Evolutionary conservation across 2,797 vertebrate species (phyloP).

Genomic region (Erithacus rubecula): DNA sequence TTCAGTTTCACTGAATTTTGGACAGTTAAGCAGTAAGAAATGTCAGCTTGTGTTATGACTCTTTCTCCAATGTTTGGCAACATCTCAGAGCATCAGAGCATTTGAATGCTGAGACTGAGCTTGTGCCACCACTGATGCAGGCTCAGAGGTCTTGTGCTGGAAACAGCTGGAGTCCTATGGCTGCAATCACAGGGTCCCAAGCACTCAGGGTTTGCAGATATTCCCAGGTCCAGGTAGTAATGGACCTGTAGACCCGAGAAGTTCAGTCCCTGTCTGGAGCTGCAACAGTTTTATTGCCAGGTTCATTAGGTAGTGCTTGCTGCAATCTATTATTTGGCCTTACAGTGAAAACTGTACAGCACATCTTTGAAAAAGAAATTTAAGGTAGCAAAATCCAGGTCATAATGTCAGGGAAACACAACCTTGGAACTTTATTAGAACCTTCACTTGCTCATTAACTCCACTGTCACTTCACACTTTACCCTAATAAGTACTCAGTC

Average conservation of each 20-base stretch:
- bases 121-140: background rate
- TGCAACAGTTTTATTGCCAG: background rate
- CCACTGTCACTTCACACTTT: background rate
- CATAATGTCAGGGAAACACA: background rate
- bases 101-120: background rate
- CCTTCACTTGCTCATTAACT: background rate
- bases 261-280: background rate
- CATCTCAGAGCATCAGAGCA: background rate
- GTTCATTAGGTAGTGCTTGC: background rate
- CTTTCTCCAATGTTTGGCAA: background rate
- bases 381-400: background rate
- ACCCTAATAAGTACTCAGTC: background rate
- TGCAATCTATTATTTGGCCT: background rate
- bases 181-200: fast-evolving
- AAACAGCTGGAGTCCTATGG: background rate
- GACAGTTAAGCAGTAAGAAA: background rate
- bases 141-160: background rate
- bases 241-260: background rate
- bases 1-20: background rate
- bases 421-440: background rate
- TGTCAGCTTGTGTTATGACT: background rate
- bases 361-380: background rate
- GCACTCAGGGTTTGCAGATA: background rate
- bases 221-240: no score
- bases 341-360: background rate